phyloP scores from a whole-genome alignment of 2,113 vertebrate species.

The Ctenomys sociabilis region DNA sequence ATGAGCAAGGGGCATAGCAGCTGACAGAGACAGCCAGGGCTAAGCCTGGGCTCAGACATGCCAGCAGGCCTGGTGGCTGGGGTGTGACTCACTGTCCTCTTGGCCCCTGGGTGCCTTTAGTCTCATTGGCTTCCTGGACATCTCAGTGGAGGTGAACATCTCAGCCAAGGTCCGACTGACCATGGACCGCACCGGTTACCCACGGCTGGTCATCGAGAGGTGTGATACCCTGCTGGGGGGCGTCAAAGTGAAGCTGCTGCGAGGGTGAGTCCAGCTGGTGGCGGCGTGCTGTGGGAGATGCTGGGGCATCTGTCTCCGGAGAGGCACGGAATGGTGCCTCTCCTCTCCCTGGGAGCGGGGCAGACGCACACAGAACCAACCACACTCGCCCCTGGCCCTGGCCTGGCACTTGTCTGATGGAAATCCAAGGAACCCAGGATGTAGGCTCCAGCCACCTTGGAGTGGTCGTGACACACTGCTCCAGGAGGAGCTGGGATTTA shows the following conservation, averaged over 20 bases:
- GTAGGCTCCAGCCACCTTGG: background rate
- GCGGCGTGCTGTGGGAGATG: fast-evolving
- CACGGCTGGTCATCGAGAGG: constrained; percentile 79
- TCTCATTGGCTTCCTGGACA: constrained; percentile 83
- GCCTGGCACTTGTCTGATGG: background rate
- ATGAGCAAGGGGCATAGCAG: background rate
- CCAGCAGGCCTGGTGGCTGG: background rate
- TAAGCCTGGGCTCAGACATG: background rate
- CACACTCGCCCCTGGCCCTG: background rate
- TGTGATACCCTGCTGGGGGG: constrained; percentile 81
- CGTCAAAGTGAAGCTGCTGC: constrained; percentile 80
- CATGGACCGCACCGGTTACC: constrained; percentile 78
- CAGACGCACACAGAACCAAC: background rate
- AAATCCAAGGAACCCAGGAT: background rate
- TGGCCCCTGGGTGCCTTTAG: constrained; percentile 41
- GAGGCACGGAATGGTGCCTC: too few relatives aligned
- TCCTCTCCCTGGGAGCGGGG: background rate
- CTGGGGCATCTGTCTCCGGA: background rate
- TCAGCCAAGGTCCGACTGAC: constrained; percentile 81
- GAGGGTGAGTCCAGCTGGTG: constrained; percentile 68
- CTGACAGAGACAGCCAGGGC: background rate
- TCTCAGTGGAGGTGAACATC: constrained; percentile 83
- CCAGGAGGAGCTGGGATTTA: background rate
- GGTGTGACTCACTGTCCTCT: fast-evolving
- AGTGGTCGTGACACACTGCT: too few relatives aligned